These are phyloP conservation scores for Palythoa heliodiscus DNA, from an alignment of 92 coral and sea anemone genomes.

Conservation along the genomic window DNA sequence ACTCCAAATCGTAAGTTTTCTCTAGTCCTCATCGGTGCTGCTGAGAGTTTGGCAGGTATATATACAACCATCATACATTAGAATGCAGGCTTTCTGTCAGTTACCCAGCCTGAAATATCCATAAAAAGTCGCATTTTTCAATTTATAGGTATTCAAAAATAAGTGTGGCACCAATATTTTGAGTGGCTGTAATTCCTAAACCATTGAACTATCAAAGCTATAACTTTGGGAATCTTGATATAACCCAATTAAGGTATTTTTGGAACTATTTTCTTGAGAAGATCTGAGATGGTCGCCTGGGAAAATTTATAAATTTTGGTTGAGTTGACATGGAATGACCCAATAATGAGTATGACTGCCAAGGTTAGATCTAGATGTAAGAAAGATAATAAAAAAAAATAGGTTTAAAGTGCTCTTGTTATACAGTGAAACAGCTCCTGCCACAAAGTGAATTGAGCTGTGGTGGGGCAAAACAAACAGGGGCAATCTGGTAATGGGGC, in stretches of 20 bases:
- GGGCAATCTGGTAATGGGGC: too few relatives aligned
- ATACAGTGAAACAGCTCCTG: too few relatives aligned
- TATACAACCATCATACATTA: neutral
- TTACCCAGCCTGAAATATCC: slow-evolving; percentile 12
- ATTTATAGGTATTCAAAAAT: neutral
- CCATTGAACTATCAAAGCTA: neutral
- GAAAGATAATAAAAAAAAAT: too few relatives aligned
- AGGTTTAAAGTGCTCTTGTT: too few relatives aligned
- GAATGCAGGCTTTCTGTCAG: neutral
- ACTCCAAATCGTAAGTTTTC: too few relatives aligned
- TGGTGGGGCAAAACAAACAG: too few relatives aligned
- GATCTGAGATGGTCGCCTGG: neutral
- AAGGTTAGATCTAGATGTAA: too few relatives aligned
- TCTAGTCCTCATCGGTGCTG: neutral
- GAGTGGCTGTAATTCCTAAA: slow-evolving; percentile 12
- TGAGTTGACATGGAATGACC: too few relatives aligned
- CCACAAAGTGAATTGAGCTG: too few relatives aligned
- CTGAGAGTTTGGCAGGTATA: slow-evolving; percentile 9
- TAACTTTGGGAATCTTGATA: neutral
- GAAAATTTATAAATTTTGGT: too few relatives aligned
- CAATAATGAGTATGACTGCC: too few relatives aligned
- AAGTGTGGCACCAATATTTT: neutral
- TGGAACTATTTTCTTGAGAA: slow-evolving; percentile 13
- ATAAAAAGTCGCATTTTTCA: neutral
- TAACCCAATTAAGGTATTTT: neutral